Evolutionary conservation across 2,797 vertebrate species (phyloP).

Genomic region (Pipistrellus pygmaeus): DNA sequence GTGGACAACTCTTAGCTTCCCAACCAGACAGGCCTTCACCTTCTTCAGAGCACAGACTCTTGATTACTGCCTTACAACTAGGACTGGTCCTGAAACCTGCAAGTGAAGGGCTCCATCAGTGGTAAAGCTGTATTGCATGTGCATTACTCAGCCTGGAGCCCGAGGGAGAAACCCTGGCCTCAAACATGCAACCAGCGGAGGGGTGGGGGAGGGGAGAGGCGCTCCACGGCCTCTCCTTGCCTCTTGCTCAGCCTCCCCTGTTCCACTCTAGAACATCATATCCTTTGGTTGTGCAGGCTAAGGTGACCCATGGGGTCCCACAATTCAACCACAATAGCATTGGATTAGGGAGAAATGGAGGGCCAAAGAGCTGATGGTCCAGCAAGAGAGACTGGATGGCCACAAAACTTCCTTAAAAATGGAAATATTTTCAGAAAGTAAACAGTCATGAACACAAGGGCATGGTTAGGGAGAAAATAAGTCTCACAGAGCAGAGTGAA

Average conservation of each 20-base stretch:
- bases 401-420: background rate
- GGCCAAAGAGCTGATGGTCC: background rate
- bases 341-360: background rate
- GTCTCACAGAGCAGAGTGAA: background rate
- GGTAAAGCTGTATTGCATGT: too few relatives aligned
- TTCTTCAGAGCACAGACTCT: background rate
- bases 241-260: background rate
- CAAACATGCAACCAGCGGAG: background rate
- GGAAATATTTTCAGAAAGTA: constrained; percentile 41
- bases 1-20: background rate
- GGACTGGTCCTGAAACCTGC: background rate
- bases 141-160: background rate
- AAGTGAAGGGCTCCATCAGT: background rate
- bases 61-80: background rate
- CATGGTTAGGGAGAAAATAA: background rate
- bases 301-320: background rate
- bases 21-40: background rate
- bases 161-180: background rate
- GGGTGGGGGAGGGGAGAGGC: background rate
- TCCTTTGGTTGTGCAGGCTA: too few relatives aligned
- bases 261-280: background rate
- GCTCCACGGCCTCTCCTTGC: fast-evolving
- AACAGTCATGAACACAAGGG: background rate
- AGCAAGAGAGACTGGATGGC: background rate
- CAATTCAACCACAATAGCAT: background rate